These are phyloP conservation scores for Epizoanthus fatuus DNA, from an alignment of 92 coral and sea anemone genomes.

Conservation along the genomic window DNA sequence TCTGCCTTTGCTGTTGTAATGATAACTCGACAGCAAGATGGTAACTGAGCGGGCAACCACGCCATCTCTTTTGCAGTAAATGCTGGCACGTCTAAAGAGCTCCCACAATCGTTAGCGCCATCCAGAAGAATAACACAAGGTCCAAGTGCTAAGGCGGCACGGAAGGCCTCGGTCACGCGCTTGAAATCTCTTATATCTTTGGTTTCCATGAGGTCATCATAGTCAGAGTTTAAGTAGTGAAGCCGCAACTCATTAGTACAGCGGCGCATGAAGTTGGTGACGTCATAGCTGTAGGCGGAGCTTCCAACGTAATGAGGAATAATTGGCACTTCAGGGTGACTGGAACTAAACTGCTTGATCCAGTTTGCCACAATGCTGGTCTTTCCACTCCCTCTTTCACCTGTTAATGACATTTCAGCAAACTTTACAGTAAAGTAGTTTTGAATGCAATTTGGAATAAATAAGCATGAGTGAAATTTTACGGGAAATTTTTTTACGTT, in stretches of 20 bases:
- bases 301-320: constrained; percentile 94
- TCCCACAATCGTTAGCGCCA: constrained; percentile 86
- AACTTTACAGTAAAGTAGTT: background rate
- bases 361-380: constrained; percentile 89
- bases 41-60: constrained; percentile 89
- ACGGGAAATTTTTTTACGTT: too few relatives aligned
- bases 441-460: background rate
- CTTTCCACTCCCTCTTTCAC: constrained; percentile 96
- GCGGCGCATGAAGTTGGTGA: constrained; percentile 94
- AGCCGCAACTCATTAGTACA: constrained; percentile 93
- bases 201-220: constrained; percentile 61
- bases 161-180: constrained; percentile 88
- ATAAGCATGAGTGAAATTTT: background rate
- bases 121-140: constrained; percentile 91
- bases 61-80: constrained; percentile 87
- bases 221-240: constrained; percentile 80
- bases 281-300: constrained; percentile 82
- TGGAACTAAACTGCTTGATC: constrained; percentile 76
- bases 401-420: constrained; percentile 43
- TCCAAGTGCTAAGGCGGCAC: constrained; percentile 88
- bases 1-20: constrained; percentile 92
- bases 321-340: constrained; percentile 79
- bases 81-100: constrained; percentile 82
- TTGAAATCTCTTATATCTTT: constrained; percentile 78
- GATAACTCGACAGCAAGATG: constrained; percentile 84